Conservation (phyloP, 2,888 invertebrate genomes). For the Apocheima hispidaria region DNA sequence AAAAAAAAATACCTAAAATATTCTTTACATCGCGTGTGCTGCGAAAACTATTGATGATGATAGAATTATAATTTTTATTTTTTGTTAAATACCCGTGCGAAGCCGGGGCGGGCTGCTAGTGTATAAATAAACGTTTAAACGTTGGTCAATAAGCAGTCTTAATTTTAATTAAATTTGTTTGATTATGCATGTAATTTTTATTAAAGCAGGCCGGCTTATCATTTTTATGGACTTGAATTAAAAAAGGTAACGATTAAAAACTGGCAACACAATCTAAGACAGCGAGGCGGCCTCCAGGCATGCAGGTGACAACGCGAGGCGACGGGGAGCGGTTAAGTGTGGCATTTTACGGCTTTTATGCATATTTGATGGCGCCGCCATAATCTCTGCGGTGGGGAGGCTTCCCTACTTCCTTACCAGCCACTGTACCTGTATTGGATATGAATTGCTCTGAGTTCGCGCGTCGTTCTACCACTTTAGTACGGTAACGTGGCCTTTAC, state of each 20-base stretch:
- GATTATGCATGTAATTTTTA: too few relatives aligned
- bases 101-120: too few relatives aligned
- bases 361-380: constrained; percentile 85
- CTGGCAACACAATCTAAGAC: constrained; percentile 27
- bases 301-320: constrained; percentile 53
- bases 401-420: constrained; percentile 22
- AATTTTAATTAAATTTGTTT: too few relatives aligned
- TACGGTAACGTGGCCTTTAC: constrained; percentile 29
- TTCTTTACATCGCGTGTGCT: too few relatives aligned
- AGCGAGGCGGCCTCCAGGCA: constrained; percentile 23
- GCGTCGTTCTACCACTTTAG: constrained; percentile 49
- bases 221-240: neutral
- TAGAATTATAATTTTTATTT: too few relatives aligned
- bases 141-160: too few relatives aligned
- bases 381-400: constrained; percentile 80
- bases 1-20: too few relatives aligned
- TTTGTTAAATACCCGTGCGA: too few relatives aligned
- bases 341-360: constrained; percentile 86
- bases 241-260: neutral
- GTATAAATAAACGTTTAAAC: too few relatives aligned
- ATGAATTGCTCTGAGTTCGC: constrained; percentile 60
- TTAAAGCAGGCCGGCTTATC: too few relatives aligned
- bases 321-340: constrained; percentile 82
- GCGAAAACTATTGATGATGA: too few relatives aligned
- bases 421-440: constrained; percentile 67